Percentiles rank a stretch among this genome's conserved stretches.
Evolutionary conservation across 2,797 vertebrate genomes (phyloP).

Genomic region (Rhinichthys osculus): DNA sequence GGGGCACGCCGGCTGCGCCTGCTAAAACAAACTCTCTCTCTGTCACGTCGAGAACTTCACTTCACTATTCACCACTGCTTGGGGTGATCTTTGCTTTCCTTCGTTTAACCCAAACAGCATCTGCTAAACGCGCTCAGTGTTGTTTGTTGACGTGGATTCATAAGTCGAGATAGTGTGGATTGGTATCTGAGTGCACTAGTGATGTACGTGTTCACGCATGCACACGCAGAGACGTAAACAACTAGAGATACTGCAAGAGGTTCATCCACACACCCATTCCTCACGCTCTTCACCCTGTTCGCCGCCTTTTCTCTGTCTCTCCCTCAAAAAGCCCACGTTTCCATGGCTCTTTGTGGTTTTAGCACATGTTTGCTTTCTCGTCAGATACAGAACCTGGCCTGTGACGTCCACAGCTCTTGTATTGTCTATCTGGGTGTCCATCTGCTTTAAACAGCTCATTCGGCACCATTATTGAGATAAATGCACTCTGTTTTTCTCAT

Average conservation of each 20-base stretch:
- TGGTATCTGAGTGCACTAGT: not conserved
- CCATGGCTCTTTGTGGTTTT: constrained; percentile 1
- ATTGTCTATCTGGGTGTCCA: not conserved
- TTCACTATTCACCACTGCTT: not conserved
- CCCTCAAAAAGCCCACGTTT: not conserved
- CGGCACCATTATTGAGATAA: not conserved
- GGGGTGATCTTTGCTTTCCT: not conserved
- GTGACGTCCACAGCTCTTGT: constrained; percentile 46
- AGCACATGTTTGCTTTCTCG: not conserved
- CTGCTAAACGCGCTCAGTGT: not conserved
- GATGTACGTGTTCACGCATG: not conserved
- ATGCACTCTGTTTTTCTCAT: constrained; percentile 8
- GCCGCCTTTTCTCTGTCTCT: not conserved
- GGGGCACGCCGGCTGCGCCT: constrained; percentile 79
- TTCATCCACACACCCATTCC: not conserved
- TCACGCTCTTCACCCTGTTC: not conserved
- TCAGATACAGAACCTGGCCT: not conserved
- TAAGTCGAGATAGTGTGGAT: not conserved
- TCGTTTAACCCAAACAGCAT: constrained; percentile 1
- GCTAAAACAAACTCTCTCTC: constrained; percentile 65
- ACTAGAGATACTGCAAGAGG: not conserved
- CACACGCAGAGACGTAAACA: not conserved
- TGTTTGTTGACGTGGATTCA: not conserved
- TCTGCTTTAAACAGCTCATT: constrained; percentile 19
- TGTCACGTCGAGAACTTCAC: not conserved